These are phyloP conservation scores for Pseudomyrmex gracilis DNA, from an alignment of 1,140 invertebrate species.

Conservation along the genomic window DNA sequence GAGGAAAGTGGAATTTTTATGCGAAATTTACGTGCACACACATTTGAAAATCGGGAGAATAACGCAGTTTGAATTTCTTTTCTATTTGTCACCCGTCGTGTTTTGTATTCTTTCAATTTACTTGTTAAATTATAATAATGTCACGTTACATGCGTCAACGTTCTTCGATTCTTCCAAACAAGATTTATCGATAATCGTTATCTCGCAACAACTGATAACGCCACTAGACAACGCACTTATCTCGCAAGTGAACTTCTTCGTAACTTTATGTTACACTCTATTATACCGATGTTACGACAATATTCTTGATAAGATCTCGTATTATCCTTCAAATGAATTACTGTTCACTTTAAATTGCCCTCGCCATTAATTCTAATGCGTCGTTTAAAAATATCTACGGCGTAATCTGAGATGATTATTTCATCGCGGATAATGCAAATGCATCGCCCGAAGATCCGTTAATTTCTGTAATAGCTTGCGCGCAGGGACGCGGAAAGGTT, in stretches of 20 bases:
- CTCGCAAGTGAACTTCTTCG: too few species aligned
- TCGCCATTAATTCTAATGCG: conserved; percentile 1
- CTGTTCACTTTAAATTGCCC: conserved; percentile 13
- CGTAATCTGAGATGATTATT: conserved; percentile 27
- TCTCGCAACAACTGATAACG: not conserved
- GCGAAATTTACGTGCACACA: not conserved
- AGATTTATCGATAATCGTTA: not conserved
- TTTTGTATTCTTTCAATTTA: not conserved
- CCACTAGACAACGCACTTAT: too few species aligned
- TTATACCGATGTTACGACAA: too few species aligned
- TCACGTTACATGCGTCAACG: too few species aligned
- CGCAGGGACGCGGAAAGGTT: conserved; percentile 60
- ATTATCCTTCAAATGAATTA: not conserved
- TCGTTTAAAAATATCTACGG: not conserved
- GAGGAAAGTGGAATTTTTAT: not conserved
- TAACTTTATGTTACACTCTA: too few species aligned
- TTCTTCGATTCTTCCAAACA: too few species aligned
- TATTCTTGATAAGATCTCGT: too few species aligned
- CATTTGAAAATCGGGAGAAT: too few species aligned
- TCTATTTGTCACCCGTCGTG: not conserved
- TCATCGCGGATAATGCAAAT: conserved; percentile 44
- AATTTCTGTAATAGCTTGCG: conserved; percentile 40
- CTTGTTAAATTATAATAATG: not conserved
- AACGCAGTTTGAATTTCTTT: not conserved
- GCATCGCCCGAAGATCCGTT: conserved; percentile 20